Evolutionary conservation across 2,888 invertebrate species (phyloP).

Genomic region (Congeria kusceri): DNA sequence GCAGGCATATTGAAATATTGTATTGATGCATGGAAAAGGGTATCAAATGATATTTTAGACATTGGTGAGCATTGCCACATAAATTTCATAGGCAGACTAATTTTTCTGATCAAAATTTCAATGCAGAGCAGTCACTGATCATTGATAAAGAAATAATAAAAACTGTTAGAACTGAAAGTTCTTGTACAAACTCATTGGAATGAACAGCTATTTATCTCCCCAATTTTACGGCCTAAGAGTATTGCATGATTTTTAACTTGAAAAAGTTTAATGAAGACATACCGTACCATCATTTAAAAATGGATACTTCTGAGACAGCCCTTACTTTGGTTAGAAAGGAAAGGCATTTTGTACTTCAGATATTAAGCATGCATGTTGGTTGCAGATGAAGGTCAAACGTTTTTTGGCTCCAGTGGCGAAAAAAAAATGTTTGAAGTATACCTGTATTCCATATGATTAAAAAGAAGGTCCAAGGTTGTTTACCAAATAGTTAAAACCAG

Average conservation of each 20-base stretch:
- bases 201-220: slow-evolving; percentile 36
- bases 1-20: slow-evolving; percentile 30
- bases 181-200: slow-evolving; percentile 8
- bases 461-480: too few species aligned
- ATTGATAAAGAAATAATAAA: slow-evolving; percentile 35
- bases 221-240: slow-evolving; percentile 30
- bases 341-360: slow-evolving; percentile 17
- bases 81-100: slow-evolving; percentile 18
- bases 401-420: too few species aligned
- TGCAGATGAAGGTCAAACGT: too few species aligned
- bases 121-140: neutral
- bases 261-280: slow-evolving; percentile 31
- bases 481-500: slow-evolving; percentile 17
- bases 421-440: too few species aligned
- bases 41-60: slow-evolving; percentile 41
- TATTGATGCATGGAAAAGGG: slow-evolving; percentile 38
- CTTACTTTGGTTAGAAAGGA: slow-evolving; percentile 11
- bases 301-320: slow-evolving; percentile 29
- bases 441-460: too few species aligned
- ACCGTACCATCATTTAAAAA: slow-evolving; percentile 41
- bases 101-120: slow-evolving; percentile 26
- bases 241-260: slow-evolving; percentile 37
- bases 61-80: slow-evolving; percentile 43
- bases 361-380: too few species aligned
- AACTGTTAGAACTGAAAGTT: slow-evolving; percentile 16